Evolutionary conservation across 2,888 invertebrate species (phyloP).

Genomic region (Thera obeliscata): DNA sequence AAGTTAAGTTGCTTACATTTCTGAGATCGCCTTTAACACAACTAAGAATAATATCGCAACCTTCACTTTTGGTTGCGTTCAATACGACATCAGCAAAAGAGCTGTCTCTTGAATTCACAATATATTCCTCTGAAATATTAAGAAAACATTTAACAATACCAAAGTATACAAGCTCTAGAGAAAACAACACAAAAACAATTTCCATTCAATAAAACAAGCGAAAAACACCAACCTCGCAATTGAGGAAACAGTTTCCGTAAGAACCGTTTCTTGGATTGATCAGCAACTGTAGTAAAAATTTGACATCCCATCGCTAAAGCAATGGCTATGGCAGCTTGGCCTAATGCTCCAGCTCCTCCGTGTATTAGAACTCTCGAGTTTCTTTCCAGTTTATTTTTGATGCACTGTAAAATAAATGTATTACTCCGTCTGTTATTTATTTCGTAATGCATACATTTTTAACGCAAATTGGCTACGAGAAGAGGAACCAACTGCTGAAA

Average conservation of each 20-base stretch:
- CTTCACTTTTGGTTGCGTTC: constrained; percentile 39
- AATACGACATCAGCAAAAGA: constrained; percentile 48
- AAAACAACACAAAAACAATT: too few relatives aligned
- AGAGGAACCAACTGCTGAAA: background rate
- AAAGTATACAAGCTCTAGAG: too few relatives aligned
- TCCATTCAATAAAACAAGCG: background rate
- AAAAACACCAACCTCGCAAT: constrained; percentile 51
- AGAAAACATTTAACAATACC: background rate
- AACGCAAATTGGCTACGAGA: too few relatives aligned
- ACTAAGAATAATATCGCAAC: constrained; percentile 57
- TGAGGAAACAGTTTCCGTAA: constrained; percentile 61
- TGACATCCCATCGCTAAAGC: constrained; percentile 56
- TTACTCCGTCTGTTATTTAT: background rate
- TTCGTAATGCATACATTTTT: too few relatives aligned
- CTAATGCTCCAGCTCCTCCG: constrained; percentile 59
- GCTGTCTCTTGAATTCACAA: constrained; percentile 60
- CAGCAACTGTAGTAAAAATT: constrained; percentile 65
- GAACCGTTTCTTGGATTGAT: constrained; percentile 60
- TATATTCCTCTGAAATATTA: constrained; percentile 54
- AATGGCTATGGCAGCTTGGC: constrained; percentile 64
- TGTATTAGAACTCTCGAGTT: constrained; percentile 43
- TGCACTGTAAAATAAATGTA: constrained; percentile 34
- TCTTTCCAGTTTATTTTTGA: constrained; percentile 36
- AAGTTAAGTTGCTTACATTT: constrained; percentile 49
- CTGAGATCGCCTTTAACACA: constrained; percentile 53